Conservation (phyloP, 2,113 vertebrate species). For the Cephalopholis sonnerati region DNA sequence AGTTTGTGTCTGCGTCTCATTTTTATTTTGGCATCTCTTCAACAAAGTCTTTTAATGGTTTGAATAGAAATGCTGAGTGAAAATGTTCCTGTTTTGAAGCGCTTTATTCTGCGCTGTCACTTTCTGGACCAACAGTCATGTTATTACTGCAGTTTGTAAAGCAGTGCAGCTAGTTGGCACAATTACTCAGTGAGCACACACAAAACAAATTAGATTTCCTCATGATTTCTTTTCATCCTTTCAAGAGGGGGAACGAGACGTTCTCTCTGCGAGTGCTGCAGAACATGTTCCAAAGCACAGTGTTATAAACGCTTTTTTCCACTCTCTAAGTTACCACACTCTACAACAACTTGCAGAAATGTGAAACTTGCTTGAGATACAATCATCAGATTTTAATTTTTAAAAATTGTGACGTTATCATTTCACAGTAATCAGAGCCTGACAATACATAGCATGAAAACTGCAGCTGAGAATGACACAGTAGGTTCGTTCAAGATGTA, state of each 20-base stretch:
- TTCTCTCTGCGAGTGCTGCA: neutral
- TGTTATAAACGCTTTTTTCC: neutral
- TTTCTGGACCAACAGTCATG: conserved; percentile 18
- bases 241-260: neutral
- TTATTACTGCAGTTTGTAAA: conserved; percentile 15
- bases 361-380: neutral
- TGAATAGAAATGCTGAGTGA: conserved; percentile 9
- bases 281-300: neutral
- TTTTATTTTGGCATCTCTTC: neutral
- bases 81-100: conserved; percentile 6
- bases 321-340: neutral
- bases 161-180: neutral
- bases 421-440: too few species aligned
- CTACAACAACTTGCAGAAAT: neutral
- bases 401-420: neutral
- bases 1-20: neutral
- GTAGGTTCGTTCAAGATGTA: too few species aligned
- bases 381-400: too few species aligned
- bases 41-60: conserved; percentile 15
- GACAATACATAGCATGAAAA: too few species aligned
- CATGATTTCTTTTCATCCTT: conserved; percentile 28
- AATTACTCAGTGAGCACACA: conserved; percentile 9
- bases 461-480: too few species aligned
- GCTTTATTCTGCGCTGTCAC: conserved; percentile 5
- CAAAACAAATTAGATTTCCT: neutral